Evolutionary conservation across 2,888 invertebrate genomes (phyloP).

Genomic region (Neelides folsomi): DNA sequence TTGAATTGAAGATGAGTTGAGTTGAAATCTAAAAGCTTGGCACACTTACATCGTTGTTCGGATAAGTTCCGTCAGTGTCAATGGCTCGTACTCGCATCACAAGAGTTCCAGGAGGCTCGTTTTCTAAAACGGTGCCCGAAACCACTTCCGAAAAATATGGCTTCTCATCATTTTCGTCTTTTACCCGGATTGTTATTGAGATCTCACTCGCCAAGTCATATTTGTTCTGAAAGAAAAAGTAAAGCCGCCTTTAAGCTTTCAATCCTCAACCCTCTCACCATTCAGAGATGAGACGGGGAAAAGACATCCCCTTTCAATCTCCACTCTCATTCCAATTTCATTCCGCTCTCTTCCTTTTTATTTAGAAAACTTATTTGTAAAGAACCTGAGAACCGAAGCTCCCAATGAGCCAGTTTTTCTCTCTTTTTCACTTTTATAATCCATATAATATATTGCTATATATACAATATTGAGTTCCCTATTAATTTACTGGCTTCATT

Average conservation of each 20-base stretch:
- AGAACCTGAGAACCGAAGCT: neutral
- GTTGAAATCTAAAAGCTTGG: neutral
- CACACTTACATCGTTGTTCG: slow-evolving; percentile 53
- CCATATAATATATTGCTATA: no score
- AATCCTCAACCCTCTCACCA: neutral
- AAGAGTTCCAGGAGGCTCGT: slow-evolving; percentile 65
- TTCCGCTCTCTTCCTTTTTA: neutral
- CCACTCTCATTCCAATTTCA: neutral
- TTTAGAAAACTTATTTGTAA: neutral
- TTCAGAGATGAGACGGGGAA: neutral
- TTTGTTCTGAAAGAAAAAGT: slow-evolving; percentile 49
- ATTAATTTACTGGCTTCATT: no score
- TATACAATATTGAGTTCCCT: no score
- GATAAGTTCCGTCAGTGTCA: slow-evolving; percentile 70
- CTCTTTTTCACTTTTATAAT: no score
- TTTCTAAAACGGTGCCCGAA: slow-evolving; percentile 70
- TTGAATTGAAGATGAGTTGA: neutral
- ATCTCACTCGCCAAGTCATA: slow-evolving; percentile 66
- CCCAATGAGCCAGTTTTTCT: no score
- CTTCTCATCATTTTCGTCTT: slow-evolving; percentile 83
- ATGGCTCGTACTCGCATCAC: slow-evolving; percentile 79
- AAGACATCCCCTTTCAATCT: neutral
- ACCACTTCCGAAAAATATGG: slow-evolving; percentile 70
- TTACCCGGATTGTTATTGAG: slow-evolving; percentile 60
- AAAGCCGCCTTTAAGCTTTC: slow-evolving; percentile 4